A percentile compares a stretch with the other conserved stretches of the same genome.
Conservation (phyloP, 2,113 vertebrate species). For the Myxocyprinus asiaticus region DNA sequence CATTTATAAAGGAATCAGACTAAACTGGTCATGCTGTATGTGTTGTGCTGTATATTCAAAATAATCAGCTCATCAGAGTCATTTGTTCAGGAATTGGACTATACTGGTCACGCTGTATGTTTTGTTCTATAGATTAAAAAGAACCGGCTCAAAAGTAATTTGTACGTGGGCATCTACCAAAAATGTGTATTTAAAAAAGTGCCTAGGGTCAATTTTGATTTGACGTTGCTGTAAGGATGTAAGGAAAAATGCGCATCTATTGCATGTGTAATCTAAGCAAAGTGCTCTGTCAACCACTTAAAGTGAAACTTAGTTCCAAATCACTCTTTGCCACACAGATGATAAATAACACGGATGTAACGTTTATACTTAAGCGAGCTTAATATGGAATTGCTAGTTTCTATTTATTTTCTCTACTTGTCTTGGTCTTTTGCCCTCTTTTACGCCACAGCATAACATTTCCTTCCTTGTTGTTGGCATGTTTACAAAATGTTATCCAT, state of each 20-base stretch:
- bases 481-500: constrained; percentile 55
- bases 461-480: constrained; percentile 77
- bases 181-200: too few relatives aligned
- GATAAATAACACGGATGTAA: constrained; percentile 70
- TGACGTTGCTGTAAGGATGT: not conserved
- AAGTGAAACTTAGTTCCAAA: constrained; percentile 46
- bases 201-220: too few relatives aligned
- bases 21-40: too few relatives aligned
- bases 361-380: constrained; percentile 68
- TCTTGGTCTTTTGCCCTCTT: constrained; percentile 75
- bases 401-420: constrained; percentile 73
- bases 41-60: too few relatives aligned
- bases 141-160: too few relatives aligned
- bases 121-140: too few relatives aligned
- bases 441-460: constrained; percentile 71
- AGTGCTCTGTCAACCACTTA: not conserved
- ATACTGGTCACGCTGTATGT: too few relatives aligned
- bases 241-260: not conserved
- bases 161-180: too few relatives aligned
- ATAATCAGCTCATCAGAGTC: too few relatives aligned
- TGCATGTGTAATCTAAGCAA: not conserved
- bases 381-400: constrained; percentile 65
- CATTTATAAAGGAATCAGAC: too few relatives aligned
- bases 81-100: too few relatives aligned
- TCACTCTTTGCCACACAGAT: constrained; percentile 71